Evolutionary conservation across 2,113 vertebrate genomes (phyloP).

Genomic region (Lophotis ruficrista): DNA sequence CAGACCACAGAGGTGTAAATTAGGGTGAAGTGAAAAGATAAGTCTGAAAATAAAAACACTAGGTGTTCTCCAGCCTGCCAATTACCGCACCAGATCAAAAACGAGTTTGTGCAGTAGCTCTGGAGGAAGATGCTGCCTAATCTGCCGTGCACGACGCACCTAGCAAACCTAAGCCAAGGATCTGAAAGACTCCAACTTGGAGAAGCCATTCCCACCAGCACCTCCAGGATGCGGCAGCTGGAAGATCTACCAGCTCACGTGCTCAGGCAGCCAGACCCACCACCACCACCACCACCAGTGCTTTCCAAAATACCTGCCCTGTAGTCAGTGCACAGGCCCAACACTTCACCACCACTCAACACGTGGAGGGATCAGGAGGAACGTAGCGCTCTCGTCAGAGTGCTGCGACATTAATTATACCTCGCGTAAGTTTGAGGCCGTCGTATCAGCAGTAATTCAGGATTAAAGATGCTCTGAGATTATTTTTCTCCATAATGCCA

Average conservation of each 20-base stretch:
- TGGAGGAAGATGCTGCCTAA: slow-evolving; percentile 16
- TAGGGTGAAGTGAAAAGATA: neutral
- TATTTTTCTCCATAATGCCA: neutral
- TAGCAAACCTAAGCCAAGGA: neutral
- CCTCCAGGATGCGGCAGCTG: neutral
- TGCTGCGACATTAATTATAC: accelerated
- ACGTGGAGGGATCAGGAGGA: neutral
- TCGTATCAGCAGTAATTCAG: neutral
- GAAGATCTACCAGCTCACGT: neutral
- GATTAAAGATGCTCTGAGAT: neutral
- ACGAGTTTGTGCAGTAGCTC: neutral
- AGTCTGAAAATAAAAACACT: neutral
- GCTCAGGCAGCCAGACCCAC: neutral
- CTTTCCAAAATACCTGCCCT: neutral
- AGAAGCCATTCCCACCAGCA: neutral
- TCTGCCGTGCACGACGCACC: neutral
- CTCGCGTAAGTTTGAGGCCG: neutral
- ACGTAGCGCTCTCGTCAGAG: accelerated
- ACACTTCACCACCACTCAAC: accelerated
- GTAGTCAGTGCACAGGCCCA: accelerated
- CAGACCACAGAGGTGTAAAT: neutral
- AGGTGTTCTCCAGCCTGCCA: neutral
- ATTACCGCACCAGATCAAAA: neutral
- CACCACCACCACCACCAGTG: neutral
- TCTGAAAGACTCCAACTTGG: neutral